Evolutionary conservation across 2,797 vertebrate species (phyloP), one percentile per base, ranked within the genome.

Genomic region (Betta splendens): DNA sequence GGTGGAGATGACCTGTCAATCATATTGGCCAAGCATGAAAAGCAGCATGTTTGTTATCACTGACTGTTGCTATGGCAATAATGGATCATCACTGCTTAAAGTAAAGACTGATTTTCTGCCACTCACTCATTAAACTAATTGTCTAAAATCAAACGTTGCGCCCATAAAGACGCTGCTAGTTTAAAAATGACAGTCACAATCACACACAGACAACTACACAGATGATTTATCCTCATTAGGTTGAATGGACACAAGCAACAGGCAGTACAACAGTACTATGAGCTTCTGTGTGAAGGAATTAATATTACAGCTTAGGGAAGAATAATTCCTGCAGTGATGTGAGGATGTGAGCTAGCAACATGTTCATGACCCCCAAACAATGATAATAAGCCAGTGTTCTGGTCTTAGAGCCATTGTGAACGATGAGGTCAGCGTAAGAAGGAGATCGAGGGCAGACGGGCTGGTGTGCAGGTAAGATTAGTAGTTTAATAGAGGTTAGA

Each of bases 1-100:
- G 86, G 88, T 50, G 88, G 85, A 67, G 80, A 84, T 40, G 17
- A 69, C 33, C 70, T 83, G 86, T 79, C 89, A 89, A 29, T 91
- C 89, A 88, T 63, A 73, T 58, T 58, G 54, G 56, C 73, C 72
- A 67, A 81, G 81, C 77, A 73, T 86, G 75, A 85, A 86, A 72
- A 81, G 66, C 48, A 58, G 58, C 64, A 62, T 85, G 86, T 85
- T 85, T 86, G 65, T 81, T 56, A 83, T 83, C 63, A 58, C 29
- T 23, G 66, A 39, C 81, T 69, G 86, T 88, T 88, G 77, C 85
- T 81, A 86, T 85, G 78, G 81, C 53, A 56, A 89, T 81, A 59
- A 74, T 45, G 60, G 55, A 62, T 54, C 53, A 38, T 43, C 43
- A 25, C 36, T 50, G 55, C 79, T 20, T 47, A 69, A 64, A 68